Evolutionary conservation across 2,888 invertebrate genomes (phyloP).

Genomic region (Acrobasis suavella): DNA sequence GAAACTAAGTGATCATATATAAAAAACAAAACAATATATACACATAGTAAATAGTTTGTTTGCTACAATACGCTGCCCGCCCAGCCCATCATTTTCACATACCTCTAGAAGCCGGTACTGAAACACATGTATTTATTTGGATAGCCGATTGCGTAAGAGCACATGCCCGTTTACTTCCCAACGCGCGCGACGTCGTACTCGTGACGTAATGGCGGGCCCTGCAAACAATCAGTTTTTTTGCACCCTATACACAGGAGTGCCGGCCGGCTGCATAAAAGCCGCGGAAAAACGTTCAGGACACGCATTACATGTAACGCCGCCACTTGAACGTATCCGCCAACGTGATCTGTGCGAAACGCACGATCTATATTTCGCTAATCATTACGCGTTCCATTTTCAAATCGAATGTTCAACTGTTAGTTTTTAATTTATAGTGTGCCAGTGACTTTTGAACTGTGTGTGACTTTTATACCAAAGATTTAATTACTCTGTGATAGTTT

Average conservation of each 20-base stretch:
- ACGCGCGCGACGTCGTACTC: conserved; percentile 64
- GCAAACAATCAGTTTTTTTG: conserved; percentile 79
- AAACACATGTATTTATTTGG: conserved; percentile 77
- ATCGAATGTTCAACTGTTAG: conserved; percentile 30
- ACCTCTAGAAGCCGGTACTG: conserved; percentile 68
- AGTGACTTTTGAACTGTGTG: conserved; percentile 34
- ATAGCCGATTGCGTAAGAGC: conserved; percentile 70
- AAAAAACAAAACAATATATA: no score
- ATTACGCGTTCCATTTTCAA: conserved; percentile 20
- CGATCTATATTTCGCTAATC: conserved; percentile 20
- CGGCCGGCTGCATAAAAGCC: conserved; percentile 74
- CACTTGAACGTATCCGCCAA: conserved; percentile 70
- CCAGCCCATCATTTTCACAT: conserved; percentile 57
- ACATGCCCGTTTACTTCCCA: conserved; percentile 65
- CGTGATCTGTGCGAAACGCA: conserved; percentile 37
- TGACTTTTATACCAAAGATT: conserved; percentile 53
- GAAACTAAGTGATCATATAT: no score
- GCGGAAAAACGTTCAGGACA: conserved; percentile 78
- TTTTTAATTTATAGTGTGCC: conserved; percentile 37
- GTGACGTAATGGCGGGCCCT: conserved; percentile 75
- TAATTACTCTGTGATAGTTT: conserved; percentile 65
- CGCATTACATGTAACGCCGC: conserved; percentile 75
- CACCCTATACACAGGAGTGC: conserved; percentile 77
- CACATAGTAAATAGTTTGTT: no score
- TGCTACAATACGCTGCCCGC: no score